These are phyloP conservation scores for Parthenolecanium corni DNA, from an alignment of 2,888 invertebrate species.

Conservation along the genomic window DNA sequence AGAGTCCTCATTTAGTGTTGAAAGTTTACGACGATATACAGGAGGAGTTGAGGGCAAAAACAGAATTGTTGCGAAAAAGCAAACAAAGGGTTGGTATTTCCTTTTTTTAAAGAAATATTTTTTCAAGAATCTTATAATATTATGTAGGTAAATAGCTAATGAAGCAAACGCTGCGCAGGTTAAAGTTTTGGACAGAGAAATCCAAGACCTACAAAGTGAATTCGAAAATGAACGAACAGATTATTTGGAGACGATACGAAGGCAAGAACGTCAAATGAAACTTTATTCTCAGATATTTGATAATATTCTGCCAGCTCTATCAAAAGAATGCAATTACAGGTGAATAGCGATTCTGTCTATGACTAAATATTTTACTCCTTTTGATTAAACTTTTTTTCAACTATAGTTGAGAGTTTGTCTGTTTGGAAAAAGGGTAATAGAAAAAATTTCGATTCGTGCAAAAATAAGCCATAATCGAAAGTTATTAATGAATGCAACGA, in stretches of 20 bases:
- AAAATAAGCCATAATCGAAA: too few relatives aligned
- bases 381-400: too few relatives aligned
- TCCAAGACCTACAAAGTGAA: slow-evolving; percentile 64
- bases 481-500: too few relatives aligned
- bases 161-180: slow-evolving; percentile 39
- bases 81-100: slow-evolving; percentile 47
- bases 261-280: slow-evolving; percentile 57
- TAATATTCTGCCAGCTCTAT: slow-evolving; percentile 54
- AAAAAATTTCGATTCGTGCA: too few relatives aligned
- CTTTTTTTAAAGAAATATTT: not conserved
- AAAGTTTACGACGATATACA: slow-evolving; percentile 66
- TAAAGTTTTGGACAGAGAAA: slow-evolving; percentile 56
- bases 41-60: slow-evolving; percentile 61
- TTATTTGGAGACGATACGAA: slow-evolving; percentile 66
- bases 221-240: slow-evolving; percentile 71
- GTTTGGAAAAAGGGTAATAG: too few relatives aligned
- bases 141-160: not conserved
- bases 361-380: too few relatives aligned
- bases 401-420: too few relatives aligned
- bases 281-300: slow-evolving; percentile 53
- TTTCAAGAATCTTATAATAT: not conserved
- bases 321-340: slow-evolving; percentile 63
- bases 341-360: slow-evolving; percentile 35
- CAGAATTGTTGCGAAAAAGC: slow-evolving; percentile 52
- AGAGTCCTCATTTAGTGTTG: slow-evolving; percentile 49